Base-by-base conservation (phyloP, 2,113 vertebrate species). In the Thryonomys swinderianus region DNA sequence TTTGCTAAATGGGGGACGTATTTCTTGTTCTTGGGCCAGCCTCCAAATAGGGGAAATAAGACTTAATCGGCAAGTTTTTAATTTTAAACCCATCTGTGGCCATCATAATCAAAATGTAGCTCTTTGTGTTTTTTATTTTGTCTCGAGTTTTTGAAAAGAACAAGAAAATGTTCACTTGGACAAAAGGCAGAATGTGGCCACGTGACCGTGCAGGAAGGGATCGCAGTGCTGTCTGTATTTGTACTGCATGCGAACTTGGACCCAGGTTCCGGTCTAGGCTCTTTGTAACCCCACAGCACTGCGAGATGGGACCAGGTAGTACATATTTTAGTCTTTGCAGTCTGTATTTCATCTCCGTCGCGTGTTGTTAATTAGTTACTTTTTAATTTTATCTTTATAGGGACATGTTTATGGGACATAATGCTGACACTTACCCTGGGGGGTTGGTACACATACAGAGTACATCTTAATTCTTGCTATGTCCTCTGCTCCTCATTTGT, bases 161-260 rank as follows among this genome's bases (percentile, higher is more conserved):
- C 66, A 55, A 85, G 79, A 48, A n/a, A 55, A 45, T 40, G 57
- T 45, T 71, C 27, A 45, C 17, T 9, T 37, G 5, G 73, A 69
- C 13, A 51, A 32, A 73, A 84, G 8, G 42, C 12, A 79, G 91
- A 37, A 0, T 42, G 18, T 48, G 2, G 48, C 64, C 23, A 0
- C 5, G 9, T 13, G 86, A 21, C 25, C 5, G 0, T 14, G 32
- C 59, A 11, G 83, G 61, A 3, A 1, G 16, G 2, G 5, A 3
- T 45, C 10, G 37, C 48, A 57, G 34, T 59, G 2, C 25, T 55
- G 12, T 73, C 8, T 21, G 40, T 84, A 0, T 32, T 30, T 32
- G 79, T 61, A 3, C 40, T 0, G 30, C 2, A 1, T 23, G 45
- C 73, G 53, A 23, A 7, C 21, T 21, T 40, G 0, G 67, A 76